phyloP scores from a whole-genome alignment of 2,888 invertebrate species.

The Napeogenes sylphis region DNA sequence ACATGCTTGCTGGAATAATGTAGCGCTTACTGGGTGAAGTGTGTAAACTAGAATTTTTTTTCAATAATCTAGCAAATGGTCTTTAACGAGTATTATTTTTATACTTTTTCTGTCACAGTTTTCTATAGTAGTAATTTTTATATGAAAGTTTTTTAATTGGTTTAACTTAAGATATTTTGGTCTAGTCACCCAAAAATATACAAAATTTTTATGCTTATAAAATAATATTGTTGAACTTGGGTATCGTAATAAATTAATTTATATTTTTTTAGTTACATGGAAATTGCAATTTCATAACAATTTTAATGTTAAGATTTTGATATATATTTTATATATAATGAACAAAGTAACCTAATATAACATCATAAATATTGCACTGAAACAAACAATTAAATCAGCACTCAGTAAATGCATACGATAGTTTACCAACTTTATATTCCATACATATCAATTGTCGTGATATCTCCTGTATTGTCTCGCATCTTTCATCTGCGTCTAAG shows the following conservation, averaged over 20 bases:
- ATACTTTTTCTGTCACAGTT: not conserved
- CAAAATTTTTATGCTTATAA: too few relatives aligned
- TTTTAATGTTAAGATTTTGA: too few relatives aligned
- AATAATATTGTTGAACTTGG: too few relatives aligned
- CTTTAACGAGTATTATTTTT: not conserved
- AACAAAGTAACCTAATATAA: not conserved
- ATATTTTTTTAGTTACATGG: too few relatives aligned
- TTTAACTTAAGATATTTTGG: too few relatives aligned
- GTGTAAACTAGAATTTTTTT: not conserved
- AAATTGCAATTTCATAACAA: too few relatives aligned
- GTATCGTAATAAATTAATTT: too few relatives aligned
- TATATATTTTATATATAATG: too few relatives aligned
- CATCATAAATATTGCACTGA: not conserved
- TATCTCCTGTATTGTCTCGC: constrained; percentile 19
- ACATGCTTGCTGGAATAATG: constrained; percentile 11
- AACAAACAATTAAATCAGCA: not conserved
- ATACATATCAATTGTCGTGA: constrained; percentile 11
- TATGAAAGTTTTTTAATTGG: too few relatives aligned
- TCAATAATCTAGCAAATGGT: not conserved
- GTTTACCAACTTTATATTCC: constrained; percentile 5
- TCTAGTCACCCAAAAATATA: too few relatives aligned
- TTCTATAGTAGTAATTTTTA: not conserved
- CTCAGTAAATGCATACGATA: not conserved
- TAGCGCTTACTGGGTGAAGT: constrained; percentile 6
- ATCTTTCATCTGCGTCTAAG: constrained; percentile 16